Evolutionary conservation across 1,140 invertebrate species (phyloP).

Genomic region (Oedothorax gibbosus): DNA sequence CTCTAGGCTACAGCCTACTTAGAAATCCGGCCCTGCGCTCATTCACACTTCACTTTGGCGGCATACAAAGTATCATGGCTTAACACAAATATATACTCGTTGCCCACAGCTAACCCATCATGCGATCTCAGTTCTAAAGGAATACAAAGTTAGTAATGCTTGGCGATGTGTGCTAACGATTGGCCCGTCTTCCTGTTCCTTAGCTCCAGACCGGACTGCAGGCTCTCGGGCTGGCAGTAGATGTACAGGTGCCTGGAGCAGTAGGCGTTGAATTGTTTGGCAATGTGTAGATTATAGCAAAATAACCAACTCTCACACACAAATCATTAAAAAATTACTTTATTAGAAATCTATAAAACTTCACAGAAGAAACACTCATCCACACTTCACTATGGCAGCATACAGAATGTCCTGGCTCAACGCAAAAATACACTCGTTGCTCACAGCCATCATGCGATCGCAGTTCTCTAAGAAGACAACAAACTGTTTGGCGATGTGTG

Average conservation of each 20-base stretch:
- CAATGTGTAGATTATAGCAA: background rate
- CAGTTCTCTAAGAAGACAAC: constrained; percentile 74
- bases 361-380: background rate
- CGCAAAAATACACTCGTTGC: constrained; percentile 75
- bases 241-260: constrained; percentile 79
- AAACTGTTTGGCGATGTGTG: constrained; percentile 77
- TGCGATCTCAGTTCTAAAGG: constrained; percentile 73
- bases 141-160: constrained; percentile 79
- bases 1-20: too few relatives aligned
- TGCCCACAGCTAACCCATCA: constrained; percentile 77
- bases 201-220: constrained; percentile 69
- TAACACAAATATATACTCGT: constrained; percentile 75
- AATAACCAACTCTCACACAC: background rate
- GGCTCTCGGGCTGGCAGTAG: constrained; percentile 75
- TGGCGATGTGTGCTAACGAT: constrained; percentile 74
- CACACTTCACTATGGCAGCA: constrained; percentile 63
- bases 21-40: too few relatives aligned
- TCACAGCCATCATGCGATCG: constrained; percentile 76
- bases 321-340: background rate
- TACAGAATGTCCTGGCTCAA: constrained; percentile 71
- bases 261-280: constrained; percentile 65
- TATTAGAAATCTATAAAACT: background rate
- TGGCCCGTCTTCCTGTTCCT: constrained; percentile 76
- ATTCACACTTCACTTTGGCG: constrained; percentile 60
- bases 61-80: constrained; percentile 70